phyloP scores from a whole-genome alignment of 2,888 invertebrate species.

The Empis livida region DNA sequence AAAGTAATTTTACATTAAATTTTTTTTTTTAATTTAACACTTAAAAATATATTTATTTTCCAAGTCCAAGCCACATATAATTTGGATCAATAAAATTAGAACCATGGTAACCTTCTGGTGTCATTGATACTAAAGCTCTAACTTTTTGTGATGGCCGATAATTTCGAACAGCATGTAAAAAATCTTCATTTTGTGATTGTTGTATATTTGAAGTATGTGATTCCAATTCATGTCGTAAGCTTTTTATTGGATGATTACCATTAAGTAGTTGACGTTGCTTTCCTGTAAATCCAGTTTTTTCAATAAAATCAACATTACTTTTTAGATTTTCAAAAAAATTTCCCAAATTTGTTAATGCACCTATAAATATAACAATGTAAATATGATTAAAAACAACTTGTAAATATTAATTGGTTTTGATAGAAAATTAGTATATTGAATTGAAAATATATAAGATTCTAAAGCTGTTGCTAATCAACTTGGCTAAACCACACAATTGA shows the following conservation, averaged over 20 bases:
- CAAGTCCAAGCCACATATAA: conserved; percentile 52
- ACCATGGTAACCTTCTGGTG: conserved; percentile 39
- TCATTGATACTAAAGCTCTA: conserved; percentile 45
- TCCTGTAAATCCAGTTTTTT: conserved; percentile 22
- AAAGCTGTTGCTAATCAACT: too few relatives aligned
- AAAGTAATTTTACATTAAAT: background rate
- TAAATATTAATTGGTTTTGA: too few relatives aligned
- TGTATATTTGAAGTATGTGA: conserved; percentile 10
- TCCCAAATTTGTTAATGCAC: conserved; percentile 30
- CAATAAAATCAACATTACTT: conserved; percentile 27
- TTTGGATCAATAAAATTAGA: conserved; percentile 51
- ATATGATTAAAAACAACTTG: too few relatives aligned
- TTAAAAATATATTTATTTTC: conserved; percentile 23
- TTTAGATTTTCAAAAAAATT: conserved; percentile 30
- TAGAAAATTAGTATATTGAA: too few relatives aligned
- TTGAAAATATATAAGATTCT: too few relatives aligned
- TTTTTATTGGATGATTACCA: conserved; percentile 20
- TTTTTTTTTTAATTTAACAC: background rate
- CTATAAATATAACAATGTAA: too few relatives aligned
- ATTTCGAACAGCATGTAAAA: conserved; percentile 34
- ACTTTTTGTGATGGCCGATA: conserved; percentile 39
- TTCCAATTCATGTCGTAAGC: background rate
- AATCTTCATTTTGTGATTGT: conserved; percentile 29
- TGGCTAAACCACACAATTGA: too few relatives aligned
- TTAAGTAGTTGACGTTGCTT: conserved; percentile 24